Base-by-base conservation (phyloP, 2,113 vertebrate genomes). In the Megaleporinus macrocephalus region DNA sequence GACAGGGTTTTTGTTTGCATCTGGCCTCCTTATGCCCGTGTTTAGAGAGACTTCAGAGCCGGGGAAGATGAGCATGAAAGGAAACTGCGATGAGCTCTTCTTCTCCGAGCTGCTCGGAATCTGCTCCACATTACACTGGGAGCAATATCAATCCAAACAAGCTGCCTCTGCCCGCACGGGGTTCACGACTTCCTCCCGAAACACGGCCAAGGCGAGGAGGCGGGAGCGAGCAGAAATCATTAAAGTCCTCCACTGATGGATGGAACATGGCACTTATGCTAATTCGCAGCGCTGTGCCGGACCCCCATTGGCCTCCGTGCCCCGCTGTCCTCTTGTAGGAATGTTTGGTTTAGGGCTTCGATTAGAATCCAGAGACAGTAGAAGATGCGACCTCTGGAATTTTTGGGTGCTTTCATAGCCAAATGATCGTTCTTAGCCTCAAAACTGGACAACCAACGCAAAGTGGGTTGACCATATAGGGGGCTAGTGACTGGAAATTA, bases 121-220 rank as follows among this genome's bases (percentile, higher is more conserved):
- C 96, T 97, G 96, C 90, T 96, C 93, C 92, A 95, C 95, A 97
- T 98, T 98, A 96, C 92, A 91, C 87, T 89, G 92, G 95, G 87
- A 95, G 94, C 91, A 94, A 92, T 93, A 95, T 94, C 93, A 93
- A 94, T 94, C 93, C 93, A 95, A 96, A 95, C 92, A 95, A 79
- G 90, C 94, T 92, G 93, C 91, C 93, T 91, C 84, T 87, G 82
- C 84, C 71, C 79, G 90, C 93, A 92, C 89, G 79, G 89, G 94
- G 93, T 94, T 95, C 95, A 95, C 79, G 91, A 95, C 94, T 94
- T 91, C 86, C 93, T 94, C 93, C 85, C 85, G 93, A 94, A 96
- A 86, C 87, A 93, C 92, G 93, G 95, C 93, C 93, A 91, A 88
- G 86, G 90, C 71, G 69, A 84, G 85, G 91, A 36, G 89, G 91